A percentile compares a stretch with the other conserved stretches of the same genome.
phyloP scores from a whole-genome alignment of 2,113 vertebrate genomes.

The Melanerpes formicivorus region DNA sequence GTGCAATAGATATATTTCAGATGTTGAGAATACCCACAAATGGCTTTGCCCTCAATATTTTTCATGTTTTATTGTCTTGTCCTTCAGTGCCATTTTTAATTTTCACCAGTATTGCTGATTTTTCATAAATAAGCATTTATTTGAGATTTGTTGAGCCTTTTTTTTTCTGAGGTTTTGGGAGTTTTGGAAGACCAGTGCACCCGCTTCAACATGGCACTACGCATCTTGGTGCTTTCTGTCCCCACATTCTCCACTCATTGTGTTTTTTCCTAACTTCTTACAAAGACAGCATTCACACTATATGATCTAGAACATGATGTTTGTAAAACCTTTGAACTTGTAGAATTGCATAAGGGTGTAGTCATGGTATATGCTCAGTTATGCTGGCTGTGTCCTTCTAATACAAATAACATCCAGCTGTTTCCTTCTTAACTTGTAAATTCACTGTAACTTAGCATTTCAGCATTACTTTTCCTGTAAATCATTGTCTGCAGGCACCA shows the following conservation, averaged over 20 bases:
- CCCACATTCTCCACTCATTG: neutral
- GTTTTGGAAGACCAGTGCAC: neutral
- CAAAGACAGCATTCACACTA: neutral
- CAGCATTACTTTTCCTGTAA: neutral
- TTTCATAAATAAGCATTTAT: neutral
- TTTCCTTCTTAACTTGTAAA: neutral
- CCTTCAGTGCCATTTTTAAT: neutral
- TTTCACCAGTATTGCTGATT: neutral
- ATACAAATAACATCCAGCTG: neutral
- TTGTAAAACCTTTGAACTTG: neutral
- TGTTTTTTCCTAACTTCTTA: neutral
- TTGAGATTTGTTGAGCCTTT: neutral
- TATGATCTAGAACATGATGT: neutral
- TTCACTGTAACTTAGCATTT: fast-evolving
- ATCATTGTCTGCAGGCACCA: neutral
- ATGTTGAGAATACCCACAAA: neutral
- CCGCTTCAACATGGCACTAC: neutral
- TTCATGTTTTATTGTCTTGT: neutral
- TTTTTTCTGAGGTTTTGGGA: neutral
- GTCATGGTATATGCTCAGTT: neutral
- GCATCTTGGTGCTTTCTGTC: neutral
- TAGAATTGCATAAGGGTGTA: fast-evolving
- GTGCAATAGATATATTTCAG: neutral
- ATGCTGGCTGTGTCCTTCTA: neutral
- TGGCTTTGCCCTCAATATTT: neutral